Evolutionary conservation across 2,888 invertebrate species (phyloP).

Genomic region (Melieria crassipennis): DNA sequence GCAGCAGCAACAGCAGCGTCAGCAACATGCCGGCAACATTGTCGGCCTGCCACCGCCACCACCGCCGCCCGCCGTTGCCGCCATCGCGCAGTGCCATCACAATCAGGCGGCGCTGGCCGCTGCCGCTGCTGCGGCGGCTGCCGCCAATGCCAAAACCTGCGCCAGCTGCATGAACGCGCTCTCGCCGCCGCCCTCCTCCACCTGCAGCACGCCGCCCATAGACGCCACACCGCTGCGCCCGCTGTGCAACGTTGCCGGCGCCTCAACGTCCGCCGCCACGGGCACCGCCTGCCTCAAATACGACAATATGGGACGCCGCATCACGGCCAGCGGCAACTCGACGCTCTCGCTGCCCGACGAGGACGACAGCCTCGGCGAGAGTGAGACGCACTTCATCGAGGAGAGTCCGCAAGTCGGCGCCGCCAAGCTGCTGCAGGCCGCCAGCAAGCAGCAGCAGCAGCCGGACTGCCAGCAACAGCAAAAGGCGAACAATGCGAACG

Average conservation of each 20-base stretch:
- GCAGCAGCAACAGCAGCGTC: conserved; percentile 46
- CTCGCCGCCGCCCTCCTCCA: conserved; percentile 40
- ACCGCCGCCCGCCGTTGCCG: conserved; percentile 53
- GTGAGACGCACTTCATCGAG: conserved; percentile 62
- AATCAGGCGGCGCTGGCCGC: conserved; percentile 46
- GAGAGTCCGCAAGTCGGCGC: conserved; percentile 31
- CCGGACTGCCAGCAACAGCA: conserved; percentile 44
- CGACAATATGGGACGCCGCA: conserved; percentile 90
- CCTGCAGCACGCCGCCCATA: conserved; percentile 57
- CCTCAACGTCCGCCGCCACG: conserved; percentile 16
- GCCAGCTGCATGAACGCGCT: conserved; percentile 52
- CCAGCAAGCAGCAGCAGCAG: conserved; percentile 41
- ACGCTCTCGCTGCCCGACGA: conserved; percentile 83
- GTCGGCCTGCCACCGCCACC: conserved; percentile 57
- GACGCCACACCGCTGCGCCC: conserved; percentile 55
- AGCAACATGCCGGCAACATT: conserved; percentile 41
- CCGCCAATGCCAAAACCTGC: conserved; percentile 45
- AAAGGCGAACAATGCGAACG: not conserved
- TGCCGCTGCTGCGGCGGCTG: conserved; percentile 42
- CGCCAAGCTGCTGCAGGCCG: too few relatives aligned
- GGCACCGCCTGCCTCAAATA: conserved; percentile 70
- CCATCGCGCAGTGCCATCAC: conserved; percentile 52
- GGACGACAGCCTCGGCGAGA: conserved; percentile 65
- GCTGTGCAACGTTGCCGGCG: conserved; percentile 44
- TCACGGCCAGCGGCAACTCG: conserved; percentile 89